Percentiles rank a stretch among this genome's conserved stretches.
Conservation (phyloP, 2,888 invertebrate species). For the Tinea pellionella region DNA sequence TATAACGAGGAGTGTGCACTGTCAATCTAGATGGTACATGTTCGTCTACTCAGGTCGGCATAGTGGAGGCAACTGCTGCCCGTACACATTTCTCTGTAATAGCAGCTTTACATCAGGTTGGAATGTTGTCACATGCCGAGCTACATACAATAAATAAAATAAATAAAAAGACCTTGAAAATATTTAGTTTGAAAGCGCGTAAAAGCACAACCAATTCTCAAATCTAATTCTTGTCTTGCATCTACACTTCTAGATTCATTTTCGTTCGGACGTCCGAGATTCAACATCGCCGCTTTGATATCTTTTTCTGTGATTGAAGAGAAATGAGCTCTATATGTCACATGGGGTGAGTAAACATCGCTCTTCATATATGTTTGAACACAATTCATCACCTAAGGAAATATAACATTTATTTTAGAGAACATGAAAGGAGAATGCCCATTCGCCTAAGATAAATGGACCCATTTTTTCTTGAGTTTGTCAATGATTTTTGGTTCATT, state of each 20-base stretch:
- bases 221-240: slow-evolving; percentile 96
- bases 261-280: slow-evolving; percentile 88
- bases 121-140: not conserved
- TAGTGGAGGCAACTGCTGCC: too few species aligned
- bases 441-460: too few species aligned
- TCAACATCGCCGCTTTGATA: slow-evolving; percentile 91
- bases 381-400: slow-evolving; percentile 73
- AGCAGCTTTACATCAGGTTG: too few species aligned
- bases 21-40: too few species aligned
- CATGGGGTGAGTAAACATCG: slow-evolving; percentile 70
- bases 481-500: too few species aligned
- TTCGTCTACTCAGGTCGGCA: too few species aligned
- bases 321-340: slow-evolving; percentile 91
- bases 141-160: not conserved
- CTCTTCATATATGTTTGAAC: slow-evolving; percentile 79
- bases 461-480: too few species aligned
- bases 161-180: slow-evolving; percentile 77
- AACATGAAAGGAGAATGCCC: too few species aligned
- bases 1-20: too few species aligned
- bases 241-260: slow-evolving; percentile 96
- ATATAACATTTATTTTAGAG: not conserved
- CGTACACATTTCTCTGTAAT: too few species aligned
- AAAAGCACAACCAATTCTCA: slow-evolving; percentile 98
- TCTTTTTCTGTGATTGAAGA: slow-evolving; percentile 99
- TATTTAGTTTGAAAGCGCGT: slow-evolving; percentile 98